Evolutionary conservation across 2,888 invertebrate genomes (phyloP).

Genomic region (Drosophila quinaria): DNA sequence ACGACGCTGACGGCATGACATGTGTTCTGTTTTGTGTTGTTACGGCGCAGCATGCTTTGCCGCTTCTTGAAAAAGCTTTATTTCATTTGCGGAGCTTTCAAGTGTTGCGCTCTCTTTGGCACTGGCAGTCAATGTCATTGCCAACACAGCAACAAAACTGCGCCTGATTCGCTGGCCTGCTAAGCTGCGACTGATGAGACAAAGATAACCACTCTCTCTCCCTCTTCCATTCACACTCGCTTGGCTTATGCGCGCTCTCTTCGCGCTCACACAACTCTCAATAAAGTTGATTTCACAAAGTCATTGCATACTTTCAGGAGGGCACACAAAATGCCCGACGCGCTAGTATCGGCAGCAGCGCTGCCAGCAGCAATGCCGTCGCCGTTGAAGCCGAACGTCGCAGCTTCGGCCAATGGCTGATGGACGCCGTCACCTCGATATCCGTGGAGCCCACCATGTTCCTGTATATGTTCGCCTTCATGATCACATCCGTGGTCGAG

Average conservation of each 20-base stretch:
- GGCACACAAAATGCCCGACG: slow-evolving; percentile 43
- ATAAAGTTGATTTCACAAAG: background rate
- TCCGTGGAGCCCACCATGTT: slow-evolving; percentile 95
- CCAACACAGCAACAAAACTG: slow-evolving; percentile 20
- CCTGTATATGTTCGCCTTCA: slow-evolving; percentile 94
- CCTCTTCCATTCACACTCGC: background rate
- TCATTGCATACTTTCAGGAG: slow-evolving; percentile 70
- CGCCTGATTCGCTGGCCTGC: slow-evolving; percentile 13
- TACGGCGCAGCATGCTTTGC: background rate
- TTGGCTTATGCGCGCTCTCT: background rate
- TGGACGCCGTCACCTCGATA: slow-evolving; percentile 80
- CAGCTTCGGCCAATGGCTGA: slow-evolving; percentile 30
- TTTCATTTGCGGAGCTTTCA: background rate
- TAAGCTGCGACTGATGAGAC: slow-evolving; percentile 2
- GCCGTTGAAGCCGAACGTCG: slow-evolving; percentile 13
- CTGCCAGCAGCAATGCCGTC: slow-evolving; percentile 23
- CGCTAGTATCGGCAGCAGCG: slow-evolving; percentile 54
- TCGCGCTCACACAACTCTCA: background rate
- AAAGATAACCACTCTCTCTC: background rate
- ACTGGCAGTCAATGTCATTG: background rate
- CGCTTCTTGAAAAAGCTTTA: slow-evolving; percentile 12
- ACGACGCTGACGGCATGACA: background rate
- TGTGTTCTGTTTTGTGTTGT: background rate
- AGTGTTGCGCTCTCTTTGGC: background rate
- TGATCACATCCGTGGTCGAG: slow-evolving; percentile 92